Base-by-base conservation (phyloP, 37 sponge, comb jelly and placozoan genomes). In the Eunapius fragilis region DNA sequence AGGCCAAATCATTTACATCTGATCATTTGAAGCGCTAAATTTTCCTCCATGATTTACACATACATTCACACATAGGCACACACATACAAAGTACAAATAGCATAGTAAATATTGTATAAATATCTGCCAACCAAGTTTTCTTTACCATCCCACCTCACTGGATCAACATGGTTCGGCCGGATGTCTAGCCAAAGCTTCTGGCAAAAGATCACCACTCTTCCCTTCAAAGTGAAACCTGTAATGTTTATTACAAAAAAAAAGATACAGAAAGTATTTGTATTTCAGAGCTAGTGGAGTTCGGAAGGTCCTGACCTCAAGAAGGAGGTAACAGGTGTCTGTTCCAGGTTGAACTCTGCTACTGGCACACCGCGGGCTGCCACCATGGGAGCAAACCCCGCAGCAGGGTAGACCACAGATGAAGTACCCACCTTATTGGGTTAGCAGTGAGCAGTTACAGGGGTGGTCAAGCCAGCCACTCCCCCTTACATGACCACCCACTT, bases 301-400 rank as follows among this genome's bases (percentile, higher is more conserved):
- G 13, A 67, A 13, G 28, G 26, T 6, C 23, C 90, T 35, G 71
- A 93, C 94, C 27, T 74, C 25, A 93, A 58, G 2, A 25, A 10
- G 25, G 79, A 37, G 13, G 97, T 97, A 49, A 93, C 97, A 30
- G 96, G 89, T 0, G 97, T 97, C 3, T 83, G 34, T 81, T 97
- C 95, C 25, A 97, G 37, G 86, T 97, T 97, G 76, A 97, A 97
- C 80, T 97, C 97, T 41, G 97, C 97, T 4, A 97, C 97, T 0
- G 96, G 95, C 14, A 97, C 95, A 17, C 97, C 97, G 27, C 88
- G 81, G 31, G 41, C 68, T 3, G 97, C 97, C 28, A 97, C 79
- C 81, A 76, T 67, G 67, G 96, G 97, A 67, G 94, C 97, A 87
- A 80, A 97, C 35, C 82, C 87, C 13, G 97, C 97, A 13, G 97